phyloP scores from a whole-genome alignment of 2,113 vertebrate genomes.

The Heptranchias perlo region DNA sequence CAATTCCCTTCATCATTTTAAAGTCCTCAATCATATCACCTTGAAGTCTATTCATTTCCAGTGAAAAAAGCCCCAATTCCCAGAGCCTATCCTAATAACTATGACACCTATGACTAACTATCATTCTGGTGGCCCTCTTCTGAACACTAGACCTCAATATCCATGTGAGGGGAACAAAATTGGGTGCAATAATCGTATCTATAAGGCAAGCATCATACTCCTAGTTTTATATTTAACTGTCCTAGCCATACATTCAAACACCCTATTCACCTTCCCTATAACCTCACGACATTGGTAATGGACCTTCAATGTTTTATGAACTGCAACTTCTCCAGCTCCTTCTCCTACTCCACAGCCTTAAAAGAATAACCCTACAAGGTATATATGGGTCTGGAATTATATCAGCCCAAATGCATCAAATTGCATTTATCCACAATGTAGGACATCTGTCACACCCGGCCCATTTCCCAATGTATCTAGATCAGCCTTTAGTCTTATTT shows the following conservation, averaged over 20 bases:
- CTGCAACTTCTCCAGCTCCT: background rate
- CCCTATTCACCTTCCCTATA: background rate
- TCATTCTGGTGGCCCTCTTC: background rate
- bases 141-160: background rate
- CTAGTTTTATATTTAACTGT: background rate
- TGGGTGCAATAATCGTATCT: background rate
- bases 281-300: background rate
- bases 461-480: background rate
- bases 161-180: background rate
- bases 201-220: background rate
- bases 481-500: background rate
- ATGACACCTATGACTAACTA: background rate
- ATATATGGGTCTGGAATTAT: background rate
- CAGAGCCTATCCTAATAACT: background rate
- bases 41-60: background rate
- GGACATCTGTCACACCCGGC: no score
- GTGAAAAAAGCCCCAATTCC: background rate
- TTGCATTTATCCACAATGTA: background rate
- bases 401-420: background rate
- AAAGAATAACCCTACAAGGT: background rate
- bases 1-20: background rate
- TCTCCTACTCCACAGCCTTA: background rate
- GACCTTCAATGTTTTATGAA: background rate
- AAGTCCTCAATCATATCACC: background rate
- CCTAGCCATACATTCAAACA: background rate